Conservation (phyloP, 2,113 vertebrate genomes). For the Phalacrocorax pelagicus region DNA sequence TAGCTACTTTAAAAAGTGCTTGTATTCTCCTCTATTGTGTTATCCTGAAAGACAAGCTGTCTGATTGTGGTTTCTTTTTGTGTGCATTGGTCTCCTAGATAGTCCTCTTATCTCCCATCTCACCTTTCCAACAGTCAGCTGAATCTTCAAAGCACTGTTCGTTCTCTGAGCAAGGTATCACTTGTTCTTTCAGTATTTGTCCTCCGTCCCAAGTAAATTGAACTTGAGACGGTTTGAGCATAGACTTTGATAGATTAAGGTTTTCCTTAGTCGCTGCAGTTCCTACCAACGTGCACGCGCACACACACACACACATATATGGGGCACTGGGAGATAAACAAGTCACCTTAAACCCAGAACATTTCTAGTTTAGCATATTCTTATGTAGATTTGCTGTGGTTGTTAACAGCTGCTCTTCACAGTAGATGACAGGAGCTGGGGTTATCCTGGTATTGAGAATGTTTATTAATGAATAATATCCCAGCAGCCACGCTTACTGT, state of each 20-base stretch:
- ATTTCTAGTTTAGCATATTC: not conserved
- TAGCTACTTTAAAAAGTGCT: not conserved
- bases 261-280: not conserved
- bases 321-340: not conserved
- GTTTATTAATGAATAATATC: not conserved
- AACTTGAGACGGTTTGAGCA: not conserved
- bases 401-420: not conserved
- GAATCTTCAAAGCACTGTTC: not conserved
- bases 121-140: not conserved
- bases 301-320: too few relatives aligned
- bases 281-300: not conserved
- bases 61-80: not conserved
- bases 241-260: not conserved
- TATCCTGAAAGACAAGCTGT: not conserved
- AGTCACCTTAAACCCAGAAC: not conserved
- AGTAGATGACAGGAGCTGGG: not conserved
- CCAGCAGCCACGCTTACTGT: not conserved
- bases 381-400: not conserved
- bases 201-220: not conserved
- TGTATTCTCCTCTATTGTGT: not conserved
- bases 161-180: not conserved
- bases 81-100: not conserved
- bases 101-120: not conserved
- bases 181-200: not conserved
- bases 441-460: not conserved